Conservation (phyloP, 2,888 invertebrate species). For the Zhuqinia jingwanae region DNA sequence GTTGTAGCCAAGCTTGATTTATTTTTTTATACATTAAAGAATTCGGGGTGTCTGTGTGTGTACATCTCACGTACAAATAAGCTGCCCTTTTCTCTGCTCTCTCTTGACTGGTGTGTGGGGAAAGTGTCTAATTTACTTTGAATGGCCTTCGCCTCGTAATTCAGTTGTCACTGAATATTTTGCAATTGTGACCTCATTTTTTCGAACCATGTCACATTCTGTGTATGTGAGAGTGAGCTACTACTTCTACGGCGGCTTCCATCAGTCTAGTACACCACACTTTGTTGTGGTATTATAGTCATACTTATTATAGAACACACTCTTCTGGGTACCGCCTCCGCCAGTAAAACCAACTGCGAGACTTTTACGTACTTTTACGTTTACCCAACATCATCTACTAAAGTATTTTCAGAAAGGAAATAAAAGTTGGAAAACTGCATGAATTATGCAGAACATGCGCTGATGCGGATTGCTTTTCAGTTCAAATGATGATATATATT, state of each 20-base stretch:
- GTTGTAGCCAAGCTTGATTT: slow-evolving; percentile 36
- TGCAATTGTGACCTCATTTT: slow-evolving; percentile 33
- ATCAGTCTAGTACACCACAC: no score
- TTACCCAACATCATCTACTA: no score
- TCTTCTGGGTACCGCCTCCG: no score
- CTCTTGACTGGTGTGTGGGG: slow-evolving; percentile 1
- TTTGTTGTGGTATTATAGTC: no score
- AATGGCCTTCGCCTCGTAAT: neutral
- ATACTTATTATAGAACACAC: no score
- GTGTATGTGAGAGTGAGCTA: no score
- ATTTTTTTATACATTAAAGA: slow-evolving; percentile 36
- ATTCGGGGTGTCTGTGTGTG: neutral
- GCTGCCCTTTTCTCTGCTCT: neutral
- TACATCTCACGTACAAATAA: neutral
- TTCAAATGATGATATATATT: slow-evolving; percentile 32
- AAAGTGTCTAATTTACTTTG: neutral
- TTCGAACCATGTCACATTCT: slow-evolving; percentile 16
- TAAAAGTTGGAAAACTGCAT: slow-evolving; percentile 9
- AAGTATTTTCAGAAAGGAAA: slow-evolving; percentile 16
- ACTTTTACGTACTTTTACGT: no score
- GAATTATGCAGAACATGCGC: slow-evolving; percentile 5
- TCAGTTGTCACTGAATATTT: slow-evolving; percentile 2
- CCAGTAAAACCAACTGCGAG: no score
- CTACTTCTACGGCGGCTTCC: no score
- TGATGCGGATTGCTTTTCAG: neutral